Conservation (phyloP, 2,113 vertebrate species). For the Gymnobelideus leadbeateri region DNA sequence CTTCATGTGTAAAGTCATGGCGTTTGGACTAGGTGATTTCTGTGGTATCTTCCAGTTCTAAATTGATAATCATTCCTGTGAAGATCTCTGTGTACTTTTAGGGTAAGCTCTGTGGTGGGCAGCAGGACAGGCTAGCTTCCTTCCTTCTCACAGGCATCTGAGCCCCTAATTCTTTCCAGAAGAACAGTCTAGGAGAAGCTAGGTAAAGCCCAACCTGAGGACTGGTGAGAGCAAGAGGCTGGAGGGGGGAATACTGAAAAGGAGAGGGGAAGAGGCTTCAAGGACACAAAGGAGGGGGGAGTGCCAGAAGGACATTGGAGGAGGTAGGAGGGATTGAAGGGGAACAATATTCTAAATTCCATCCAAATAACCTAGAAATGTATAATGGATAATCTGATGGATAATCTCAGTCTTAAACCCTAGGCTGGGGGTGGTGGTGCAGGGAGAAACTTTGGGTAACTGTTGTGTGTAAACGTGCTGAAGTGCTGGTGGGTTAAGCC, state of each 20-base stretch:
- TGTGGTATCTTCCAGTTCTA: not conserved
- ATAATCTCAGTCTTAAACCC: slow-evolving; percentile 45
- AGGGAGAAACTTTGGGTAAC: slow-evolving; percentile 69
- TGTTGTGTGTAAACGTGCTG: slow-evolving; percentile 63
- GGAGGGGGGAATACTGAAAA: not conserved
- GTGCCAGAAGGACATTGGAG: slow-evolving; percentile 28
- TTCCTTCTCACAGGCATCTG: slow-evolving; percentile 67
- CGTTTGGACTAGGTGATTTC: not conserved
- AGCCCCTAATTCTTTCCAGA: slow-evolving; percentile 30
- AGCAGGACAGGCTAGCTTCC: slow-evolving; percentile 27
- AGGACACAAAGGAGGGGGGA: not conserved
- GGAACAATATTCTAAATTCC: not conserved
- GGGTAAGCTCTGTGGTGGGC: slow-evolving; percentile 15
- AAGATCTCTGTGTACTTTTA: not conserved
- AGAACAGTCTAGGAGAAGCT: slow-evolving; percentile 52
- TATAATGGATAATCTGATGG: too few species aligned
- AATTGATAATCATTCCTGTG: not conserved
- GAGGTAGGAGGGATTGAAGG: not conserved
- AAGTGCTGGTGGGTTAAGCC: slow-evolving; percentile 66
- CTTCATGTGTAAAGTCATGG: not conserved
- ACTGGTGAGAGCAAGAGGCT: slow-evolving; percentile 34
- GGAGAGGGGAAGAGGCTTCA: not conserved
- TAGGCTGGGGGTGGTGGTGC: slow-evolving; percentile 37
- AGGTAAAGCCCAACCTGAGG: slow-evolving; percentile 74
- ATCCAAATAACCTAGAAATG: not conserved